These are phyloP conservation scores for Coregonus clupeaformis DNA, from an alignment of 2,113 vertebrate species.

Conservation along the genomic window DNA sequence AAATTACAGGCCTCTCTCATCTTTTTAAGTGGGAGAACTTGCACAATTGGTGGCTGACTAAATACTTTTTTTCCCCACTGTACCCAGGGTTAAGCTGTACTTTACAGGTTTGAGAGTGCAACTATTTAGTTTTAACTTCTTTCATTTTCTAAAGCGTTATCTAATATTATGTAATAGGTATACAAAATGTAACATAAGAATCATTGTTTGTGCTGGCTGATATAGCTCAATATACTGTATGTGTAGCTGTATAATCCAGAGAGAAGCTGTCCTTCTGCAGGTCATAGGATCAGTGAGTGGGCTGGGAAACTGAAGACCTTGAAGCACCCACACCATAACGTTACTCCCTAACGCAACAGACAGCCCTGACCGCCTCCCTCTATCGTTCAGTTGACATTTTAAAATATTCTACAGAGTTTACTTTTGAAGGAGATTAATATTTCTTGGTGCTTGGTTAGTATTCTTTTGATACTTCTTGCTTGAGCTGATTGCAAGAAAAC, in stretches of 20 bases:
- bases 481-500: not conserved
- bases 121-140: too few species aligned
- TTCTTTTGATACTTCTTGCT: not conserved
- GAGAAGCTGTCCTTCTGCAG: not conserved
- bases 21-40: too few species aligned
- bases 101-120: too few species aligned
- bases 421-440: not conserved
- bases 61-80: too few species aligned
- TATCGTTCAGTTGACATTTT: not conserved
- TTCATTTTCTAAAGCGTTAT: too few species aligned
- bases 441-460: not conserved
- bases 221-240: not conserved
- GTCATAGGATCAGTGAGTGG: not conserved
- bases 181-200: not conserved
- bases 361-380: not conserved
- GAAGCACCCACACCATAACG: not conserved
- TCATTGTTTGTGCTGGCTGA: not conserved
- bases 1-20: too few species aligned
- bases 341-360: not conserved
- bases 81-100: too few species aligned
- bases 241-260: too few species aligned
- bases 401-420: too few species aligned
- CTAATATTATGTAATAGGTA: too few species aligned
- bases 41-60: too few species aligned
- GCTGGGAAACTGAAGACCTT: not conserved